Conservation (phyloP, 1,140 invertebrate species). For the Protaetia brevitarsis region DNA sequence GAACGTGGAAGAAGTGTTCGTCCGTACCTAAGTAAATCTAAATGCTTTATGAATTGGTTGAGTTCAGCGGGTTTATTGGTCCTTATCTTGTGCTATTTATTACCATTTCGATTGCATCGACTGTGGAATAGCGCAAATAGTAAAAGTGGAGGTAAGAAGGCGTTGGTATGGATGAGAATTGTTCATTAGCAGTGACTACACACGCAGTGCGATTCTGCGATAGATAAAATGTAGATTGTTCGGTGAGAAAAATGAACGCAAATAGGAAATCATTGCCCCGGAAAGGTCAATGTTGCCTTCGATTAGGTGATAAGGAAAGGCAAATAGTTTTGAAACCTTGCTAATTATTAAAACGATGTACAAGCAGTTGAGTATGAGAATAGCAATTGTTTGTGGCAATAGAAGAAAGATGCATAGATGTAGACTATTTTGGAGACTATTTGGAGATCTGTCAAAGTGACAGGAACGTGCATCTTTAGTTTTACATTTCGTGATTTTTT, state of each 20-base stretch:
- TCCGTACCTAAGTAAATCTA: background rate
- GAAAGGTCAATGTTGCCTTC: background rate
- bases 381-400: too few species aligned
- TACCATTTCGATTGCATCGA: background rate
- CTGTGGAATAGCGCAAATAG: too few species aligned
- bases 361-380: too few species aligned
- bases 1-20: background rate
- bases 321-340: background rate
- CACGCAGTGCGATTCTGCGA: background rate
- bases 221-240: background rate
- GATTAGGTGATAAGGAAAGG: background rate
- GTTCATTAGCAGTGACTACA: background rate
- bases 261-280: background rate
- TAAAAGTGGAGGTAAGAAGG: background rate
- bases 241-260: background rate
- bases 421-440: too few species aligned
- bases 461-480: too few species aligned
- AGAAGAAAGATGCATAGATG: too few species aligned
- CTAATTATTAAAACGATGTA: background rate
- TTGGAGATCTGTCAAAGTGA: too few species aligned
- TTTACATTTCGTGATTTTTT: too few species aligned
- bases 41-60: constrained; percentile 10
- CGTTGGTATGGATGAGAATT: background rate
- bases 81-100: background rate
- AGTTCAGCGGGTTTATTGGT: background rate